These are phyloP conservation scores for Iselma pallidipennis DNA, from an alignment of 2,888 invertebrate genomes.

Conservation along the genomic window DNA sequence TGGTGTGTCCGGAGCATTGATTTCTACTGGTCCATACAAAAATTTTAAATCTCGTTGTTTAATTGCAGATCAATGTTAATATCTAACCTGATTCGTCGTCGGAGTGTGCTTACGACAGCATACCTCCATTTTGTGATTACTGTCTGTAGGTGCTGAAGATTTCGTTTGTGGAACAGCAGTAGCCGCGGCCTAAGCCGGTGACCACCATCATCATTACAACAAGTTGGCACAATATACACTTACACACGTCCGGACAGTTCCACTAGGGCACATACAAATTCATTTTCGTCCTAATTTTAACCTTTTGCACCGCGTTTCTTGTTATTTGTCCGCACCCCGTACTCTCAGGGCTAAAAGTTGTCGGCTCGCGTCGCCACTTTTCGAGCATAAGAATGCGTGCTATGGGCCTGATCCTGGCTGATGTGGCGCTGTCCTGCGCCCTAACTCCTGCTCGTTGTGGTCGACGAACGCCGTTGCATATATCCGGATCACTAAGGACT, in stretches of 20 bases:
- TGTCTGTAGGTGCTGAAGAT: slow-evolving; percentile 33
- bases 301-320: slow-evolving; percentile 31
- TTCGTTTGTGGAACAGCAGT: slow-evolving; percentile 28
- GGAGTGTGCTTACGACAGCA: slow-evolving; percentile 51
- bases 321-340: slow-evolving; percentile 50
- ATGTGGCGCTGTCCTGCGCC: slow-evolving; percentile 39
- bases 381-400: slow-evolving; percentile 43
- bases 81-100: slow-evolving; percentile 54
- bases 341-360: slow-evolving; percentile 46
- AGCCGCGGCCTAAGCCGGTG: slow-evolving; percentile 25
- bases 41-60: neutral
- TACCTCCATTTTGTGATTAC: slow-evolving; percentile 45
- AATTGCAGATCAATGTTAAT: too few species aligned
- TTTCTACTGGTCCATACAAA: slow-evolving; percentile 2
- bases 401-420: slow-evolving; percentile 28
- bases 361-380: slow-evolving; percentile 41
- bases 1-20: slow-evolving; percentile 7
- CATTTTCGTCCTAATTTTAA: slow-evolving; percentile 8
- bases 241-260: neutral
- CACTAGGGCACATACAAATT: neutral
- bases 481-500: neutral
- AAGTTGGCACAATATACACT: neutral
- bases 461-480: neutral
- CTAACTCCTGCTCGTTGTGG: slow-evolving; percentile 8
- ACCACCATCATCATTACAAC: slow-evolving; percentile 27